Evolutionary conservation across 2,888 invertebrate species (phyloP), one percentile per base, ranked within the genome.

Genomic region (Galerucella pusilla): DNA sequence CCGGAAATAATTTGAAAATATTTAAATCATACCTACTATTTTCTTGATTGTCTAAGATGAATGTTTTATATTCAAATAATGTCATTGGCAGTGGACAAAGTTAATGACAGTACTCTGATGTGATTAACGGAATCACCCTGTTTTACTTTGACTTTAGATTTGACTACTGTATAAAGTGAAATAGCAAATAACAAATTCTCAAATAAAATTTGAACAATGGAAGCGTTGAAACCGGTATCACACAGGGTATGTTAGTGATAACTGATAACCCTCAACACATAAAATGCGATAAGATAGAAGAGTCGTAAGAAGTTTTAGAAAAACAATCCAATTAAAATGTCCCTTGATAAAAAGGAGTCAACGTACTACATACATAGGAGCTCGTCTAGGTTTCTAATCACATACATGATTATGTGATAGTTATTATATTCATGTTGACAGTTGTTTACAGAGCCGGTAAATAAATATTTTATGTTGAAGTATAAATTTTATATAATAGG

Each of bases 321-420:
- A 72, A 72, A 72, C 72, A 72, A 72, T 66, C 54, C 72, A 72
- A 72, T 72, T 72, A 72, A 66, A 72, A 72, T 57, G 28, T 72
- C 46, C 25, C 59, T 60, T 60, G 67, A 72, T 71, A 71, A 73
- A 67, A 67, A 35, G 70, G 20, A 76, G 73, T 71, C 72, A 72
- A 69, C 68, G 71, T 59, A 63, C 71, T 73, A 16, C 66, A 69
- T 64, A 69, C 65, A 68, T 68, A 68, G 57, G 64, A 64, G 63
- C 73, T 73, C 68, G 68, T 73, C 68, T 65, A 73, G 65, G 73
- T 73, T 68, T 73, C 68, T 73, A 73, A 73, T 73, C 73, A 73
- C 59, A 65, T 65, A 46, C 64, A 46, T 46, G 64, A 65, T 65
- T 65, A 65, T 65, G 64, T 65, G 45, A 65, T 65, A 65, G 64